Base-by-base conservation (phyloP, 2,888 invertebrate genomes). In the Orthosia cruda region DNA sequence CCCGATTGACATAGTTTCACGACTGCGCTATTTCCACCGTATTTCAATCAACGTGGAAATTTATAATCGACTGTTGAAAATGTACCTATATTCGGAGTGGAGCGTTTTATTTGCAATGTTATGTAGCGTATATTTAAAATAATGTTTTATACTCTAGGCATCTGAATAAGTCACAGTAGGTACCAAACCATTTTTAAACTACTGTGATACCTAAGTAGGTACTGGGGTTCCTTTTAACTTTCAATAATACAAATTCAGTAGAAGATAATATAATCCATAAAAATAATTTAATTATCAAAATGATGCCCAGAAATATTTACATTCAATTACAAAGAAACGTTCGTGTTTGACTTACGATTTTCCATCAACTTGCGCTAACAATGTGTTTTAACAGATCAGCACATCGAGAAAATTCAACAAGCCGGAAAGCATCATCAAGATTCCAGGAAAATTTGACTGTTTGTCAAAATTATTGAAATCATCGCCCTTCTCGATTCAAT, bases 281-380 rank as follows among this genome's bases (percentile, higher is more conserved):
- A 64, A 70, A 69, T 81, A 64, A 80, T 66, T 18, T 57, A 50
- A 47, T 63, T 63, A 77, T 70, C 63, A 75, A 83, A 84, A 86
- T 78, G 23, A 81, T 81, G 52, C 66, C 52, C 67, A 16, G 23
- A 59, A 84, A 80, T 86, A 87, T 91, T 88, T 87, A 80, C 85
- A 86, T 87, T 85, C 72, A 81, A 89, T 90, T 89, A 89, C 74
- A 84, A 82, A 80, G 84, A 89, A 88, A 86, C 80, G 76, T 85
- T 87, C 88, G 82, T 89, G 87, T 91, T 91, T 90, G 89, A 89
- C 86, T 91, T 86, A 83, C 85, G 80, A 91, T 91, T 92, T 92
- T 92, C 89, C 90, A 90, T 89, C 87, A 88, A 89, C 89, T 89
- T 91, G 89, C 83, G 87, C 84, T 88, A 90, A 89, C 89, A 92